Percentiles rank a stretch among this genome's conserved stretches.
Evolutionary conservation across 2,888 invertebrate species (phyloP).

Genomic region (Yponomeuta evonymella): DNA sequence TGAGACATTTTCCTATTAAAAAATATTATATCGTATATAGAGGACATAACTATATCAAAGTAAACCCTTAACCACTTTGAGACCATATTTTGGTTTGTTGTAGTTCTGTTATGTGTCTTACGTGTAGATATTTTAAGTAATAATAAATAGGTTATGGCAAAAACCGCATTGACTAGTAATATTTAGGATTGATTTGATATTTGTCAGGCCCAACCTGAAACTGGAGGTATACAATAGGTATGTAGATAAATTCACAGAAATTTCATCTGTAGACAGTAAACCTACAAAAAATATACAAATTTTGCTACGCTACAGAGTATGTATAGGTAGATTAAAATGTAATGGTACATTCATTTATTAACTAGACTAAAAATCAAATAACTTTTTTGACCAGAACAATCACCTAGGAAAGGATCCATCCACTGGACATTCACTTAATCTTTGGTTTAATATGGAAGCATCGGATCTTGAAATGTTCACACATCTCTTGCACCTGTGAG

Average conservation of each 20-base stretch:
- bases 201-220: not conserved
- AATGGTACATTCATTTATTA: not conserved
- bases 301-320: not conserved
- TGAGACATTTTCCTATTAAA: not conserved
- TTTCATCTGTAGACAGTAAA: not conserved
- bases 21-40: not conserved
- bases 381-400: constrained; percentile 14
- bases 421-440: constrained; percentile 38
- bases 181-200: not conserved
- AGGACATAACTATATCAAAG: not conserved
- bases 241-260: not conserved
- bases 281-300: not conserved
- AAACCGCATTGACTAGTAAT: not conserved
- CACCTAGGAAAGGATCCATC: constrained; percentile 2
- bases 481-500: constrained; percentile 94
- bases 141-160: not conserved
- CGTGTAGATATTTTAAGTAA: not conserved
- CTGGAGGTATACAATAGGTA: not conserved
- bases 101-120: not conserved
- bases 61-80: not conserved
- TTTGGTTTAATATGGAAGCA: constrained; percentile 82
- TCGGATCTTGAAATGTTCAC: constrained; percentile 91
- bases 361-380: constrained; percentile 1
- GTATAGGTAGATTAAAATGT: not conserved
- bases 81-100: not conserved